These are phyloP conservation scores for Dasysyrphus tricinctus DNA, from an alignment of 2,888 invertebrate genomes.

Conservation along the genomic window DNA sequence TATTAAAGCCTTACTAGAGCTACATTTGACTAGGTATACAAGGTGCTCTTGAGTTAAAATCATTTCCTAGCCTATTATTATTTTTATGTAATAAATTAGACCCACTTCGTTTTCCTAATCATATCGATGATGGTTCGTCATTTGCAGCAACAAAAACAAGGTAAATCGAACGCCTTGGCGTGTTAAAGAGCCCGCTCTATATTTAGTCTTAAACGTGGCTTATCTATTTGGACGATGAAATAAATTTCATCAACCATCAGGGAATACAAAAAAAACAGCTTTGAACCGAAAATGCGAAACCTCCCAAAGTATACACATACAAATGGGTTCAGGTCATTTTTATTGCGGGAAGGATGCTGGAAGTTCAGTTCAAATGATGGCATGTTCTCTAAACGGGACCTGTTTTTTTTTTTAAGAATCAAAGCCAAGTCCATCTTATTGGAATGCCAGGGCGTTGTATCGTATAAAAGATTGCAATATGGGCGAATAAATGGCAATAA, in stretches of 20 bases:
- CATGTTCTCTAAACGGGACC: constrained; percentile 22
- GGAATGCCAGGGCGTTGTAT: constrained; percentile 67
- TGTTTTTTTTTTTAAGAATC: constrained; percentile 16
- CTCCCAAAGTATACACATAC: constrained; percentile 45
- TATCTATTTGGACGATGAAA: constrained; percentile 73
- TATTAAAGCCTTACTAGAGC: constrained; percentile 45
- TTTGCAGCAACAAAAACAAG: constrained; percentile 35
- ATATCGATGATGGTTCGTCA: constrained; percentile 75
- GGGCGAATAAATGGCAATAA: constrained; percentile 77
- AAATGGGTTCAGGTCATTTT: constrained; percentile 64
- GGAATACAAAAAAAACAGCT: neutral
- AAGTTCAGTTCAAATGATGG: constrained; percentile 8
- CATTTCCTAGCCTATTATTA: constrained; percentile 67
- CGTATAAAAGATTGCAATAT: constrained; percentile 62
- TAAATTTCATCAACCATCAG: constrained; percentile 59
- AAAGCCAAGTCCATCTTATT: neutral
- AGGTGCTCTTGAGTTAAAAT: constrained; percentile 28
- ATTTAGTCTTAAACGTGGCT: constrained; percentile 74
- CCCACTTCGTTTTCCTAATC: constrained; percentile 67
- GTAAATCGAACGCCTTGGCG: constrained; percentile 22
- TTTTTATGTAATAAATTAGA: constrained; percentile 72
- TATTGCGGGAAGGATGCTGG: constrained; percentile 58
- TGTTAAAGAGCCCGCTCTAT: constrained; percentile 63
- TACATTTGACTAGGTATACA: constrained; percentile 29
- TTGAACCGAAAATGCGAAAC: constrained; percentile 43